These are phyloP conservation scores for Tenthredo distinguenda DNA, from an alignment of 2,888 invertebrate species.

Conservation along the genomic window DNA sequence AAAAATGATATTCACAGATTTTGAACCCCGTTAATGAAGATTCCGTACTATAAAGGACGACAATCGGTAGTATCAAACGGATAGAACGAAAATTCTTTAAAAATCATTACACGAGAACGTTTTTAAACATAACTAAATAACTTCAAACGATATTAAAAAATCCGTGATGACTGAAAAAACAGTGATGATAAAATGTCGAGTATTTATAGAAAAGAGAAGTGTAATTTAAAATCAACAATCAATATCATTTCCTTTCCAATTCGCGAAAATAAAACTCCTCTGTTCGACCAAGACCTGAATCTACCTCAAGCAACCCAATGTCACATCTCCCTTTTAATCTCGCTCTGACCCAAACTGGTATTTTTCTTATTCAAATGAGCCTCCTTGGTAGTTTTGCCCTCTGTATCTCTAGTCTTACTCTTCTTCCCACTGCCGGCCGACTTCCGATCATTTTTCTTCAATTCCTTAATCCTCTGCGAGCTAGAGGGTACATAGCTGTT, in stretches of 20 bases:
- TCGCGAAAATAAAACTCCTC: background rate
- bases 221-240: background rate
- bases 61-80: background rate
- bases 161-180: background rate
- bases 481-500: conserved; percentile 69
- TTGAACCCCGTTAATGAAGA: background rate
- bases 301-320: background rate
- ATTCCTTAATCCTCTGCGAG: conserved; percentile 41
- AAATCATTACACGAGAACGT: background rate
- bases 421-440: background rate
- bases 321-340: conserved; percentile 56
- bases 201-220: background rate
- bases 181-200: background rate
- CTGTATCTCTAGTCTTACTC: conserved; percentile 46
- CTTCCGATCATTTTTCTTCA: conserved; percentile 20
- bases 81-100: background rate
- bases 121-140: no score
- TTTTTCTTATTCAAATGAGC: conserved; percentile 50
- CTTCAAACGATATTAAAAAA: background rate
- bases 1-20: no score
- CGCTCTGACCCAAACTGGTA: conserved; percentile 16
- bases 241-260: background rate
- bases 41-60: background rate
- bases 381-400: conserved; percentile 48
- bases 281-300: background rate